phyloP scores from a whole-genome alignment of 2,797 vertebrate genomes.

The Gadopsis bispinosus region DNA sequence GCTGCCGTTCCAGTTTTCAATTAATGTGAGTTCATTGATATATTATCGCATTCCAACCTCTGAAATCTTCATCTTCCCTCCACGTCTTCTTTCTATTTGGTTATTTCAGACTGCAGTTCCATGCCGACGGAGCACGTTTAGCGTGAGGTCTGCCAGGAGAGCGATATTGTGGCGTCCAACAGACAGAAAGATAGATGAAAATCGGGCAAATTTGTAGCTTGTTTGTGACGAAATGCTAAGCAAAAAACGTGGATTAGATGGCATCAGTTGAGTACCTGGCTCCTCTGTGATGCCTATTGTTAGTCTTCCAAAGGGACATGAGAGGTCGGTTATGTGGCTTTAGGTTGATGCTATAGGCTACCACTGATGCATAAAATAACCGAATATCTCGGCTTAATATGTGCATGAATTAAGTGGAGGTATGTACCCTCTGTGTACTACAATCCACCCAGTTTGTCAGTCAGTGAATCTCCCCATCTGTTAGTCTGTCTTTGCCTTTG shows the following conservation, averaged over 20 bases:
- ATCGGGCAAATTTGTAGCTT: conserved; percentile 13
- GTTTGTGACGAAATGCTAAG: conserved; percentile 27
- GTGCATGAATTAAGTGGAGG: background rate
- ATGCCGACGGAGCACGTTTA: conserved; percentile 40
- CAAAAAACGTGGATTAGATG: background rate
- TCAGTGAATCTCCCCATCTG: conserved; percentile 35
- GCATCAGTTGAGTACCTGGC: background rate
- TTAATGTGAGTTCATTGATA: conserved; percentile 38
- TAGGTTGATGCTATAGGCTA: background rate
- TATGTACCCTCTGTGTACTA: conserved; percentile 4
- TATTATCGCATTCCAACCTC: conserved; percentile 21
- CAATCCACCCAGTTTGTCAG: conserved; percentile 2
- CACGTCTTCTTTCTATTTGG: conserved; percentile 25
- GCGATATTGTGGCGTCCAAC: conserved; percentile 21
- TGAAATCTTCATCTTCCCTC: conserved; percentile 39
- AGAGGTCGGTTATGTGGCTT: background rate
- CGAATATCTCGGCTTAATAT: background rate
- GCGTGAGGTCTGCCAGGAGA: conserved; percentile 29
- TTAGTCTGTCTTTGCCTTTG: conserved; percentile 39
- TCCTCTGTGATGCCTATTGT: background rate
- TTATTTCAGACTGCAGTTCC: conserved; percentile 54
- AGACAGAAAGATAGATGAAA: conserved; percentile 36
- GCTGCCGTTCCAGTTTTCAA: conserved; percentile 40
- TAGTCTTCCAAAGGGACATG: background rate
- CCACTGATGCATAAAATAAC: conserved; percentile 1